Evolutionary conservation across 2,888 invertebrate genomes (phyloP).

Genomic region (Dendrolimus houi): DNA sequence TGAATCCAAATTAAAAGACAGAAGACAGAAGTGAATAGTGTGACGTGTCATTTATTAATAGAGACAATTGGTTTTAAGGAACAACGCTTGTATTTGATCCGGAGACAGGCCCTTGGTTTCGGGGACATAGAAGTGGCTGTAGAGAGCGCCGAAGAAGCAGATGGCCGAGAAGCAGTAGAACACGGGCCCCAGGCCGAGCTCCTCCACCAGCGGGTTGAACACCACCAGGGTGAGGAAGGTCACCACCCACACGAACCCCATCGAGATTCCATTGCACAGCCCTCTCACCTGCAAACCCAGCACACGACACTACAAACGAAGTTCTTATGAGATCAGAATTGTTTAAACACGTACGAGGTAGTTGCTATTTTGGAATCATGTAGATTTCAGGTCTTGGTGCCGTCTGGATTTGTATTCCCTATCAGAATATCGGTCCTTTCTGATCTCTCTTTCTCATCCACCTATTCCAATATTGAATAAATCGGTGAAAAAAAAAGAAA

Average conservation of each 20-base stretch:
- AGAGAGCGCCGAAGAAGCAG: slow-evolving; percentile 39
- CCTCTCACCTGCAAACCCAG: slow-evolving; percentile 36
- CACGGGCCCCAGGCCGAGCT: slow-evolving; percentile 42
- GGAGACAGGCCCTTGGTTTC: slow-evolving; percentile 57
- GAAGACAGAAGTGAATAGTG: neutral
- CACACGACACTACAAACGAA: too few species aligned
- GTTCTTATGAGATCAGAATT: too few species aligned
- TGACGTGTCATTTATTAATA: neutral
- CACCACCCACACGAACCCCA: slow-evolving; percentile 36
- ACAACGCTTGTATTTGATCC: slow-evolving; percentile 41
- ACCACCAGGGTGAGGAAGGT: slow-evolving; percentile 46
- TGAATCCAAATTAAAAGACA: neutral
- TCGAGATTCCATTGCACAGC: slow-evolving; percentile 37
- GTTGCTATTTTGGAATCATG: too few species aligned
- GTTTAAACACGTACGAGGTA: too few species aligned
- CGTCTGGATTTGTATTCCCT: too few species aligned
- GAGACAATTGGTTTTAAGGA: slow-evolving; percentile 18
- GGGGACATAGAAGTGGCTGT: slow-evolving; percentile 42
- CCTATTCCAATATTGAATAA: too few species aligned
- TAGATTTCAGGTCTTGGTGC: too few species aligned
- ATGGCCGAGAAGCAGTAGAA: slow-evolving; percentile 50
- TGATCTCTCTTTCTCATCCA: too few species aligned
- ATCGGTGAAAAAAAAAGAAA: too few species aligned
- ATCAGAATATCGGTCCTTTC: too few species aligned
- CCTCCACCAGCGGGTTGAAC: slow-evolving; percentile 41